Base-by-base conservation (phyloP, 1,140 invertebrate genomes). In the Drosophila nikananu region DNA sequence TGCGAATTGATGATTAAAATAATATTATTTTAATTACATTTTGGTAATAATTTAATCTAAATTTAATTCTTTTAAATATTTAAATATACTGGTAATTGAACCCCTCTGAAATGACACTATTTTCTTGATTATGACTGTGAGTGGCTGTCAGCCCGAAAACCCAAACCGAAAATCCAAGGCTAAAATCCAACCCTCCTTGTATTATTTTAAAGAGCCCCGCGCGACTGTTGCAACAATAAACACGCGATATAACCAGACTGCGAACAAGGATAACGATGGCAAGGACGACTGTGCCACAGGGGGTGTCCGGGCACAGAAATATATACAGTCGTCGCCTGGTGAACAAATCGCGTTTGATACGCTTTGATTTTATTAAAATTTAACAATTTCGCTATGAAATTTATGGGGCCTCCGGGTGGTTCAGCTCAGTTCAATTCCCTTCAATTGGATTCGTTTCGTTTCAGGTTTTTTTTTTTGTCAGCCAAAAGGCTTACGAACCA, bases 361-460 rank as follows among this genome's bases (percentile, higher is more conserved):
- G 84, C 84, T 90, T 89, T 89, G 84, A 89, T 89, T 89, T 89
- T 89, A 89, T 89, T 89, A 89, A 89, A 89, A 81, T 89, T 89
- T 89, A 89, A 90, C 86, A 84, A 89, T 90, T 81, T 84, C 78
- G 52, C 86, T 84, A 84, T 84, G 78, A 84, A 89, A 89, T 89
- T 89, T 89, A 89, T 89, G 84, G 79, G 68, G 66, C 77, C 70
- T 74, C 48, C 67, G 70, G 70, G 70, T 72, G 70, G 67, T 60
- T 73, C 52, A 37, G 21, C 46, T 67, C 44, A 12, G 23, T 64
- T 70, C 61, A 39, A 48, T 68, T 41, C 58, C 27, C n/a, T 72
- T 74, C 71, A 73, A 73, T 74, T 46, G 19, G 70, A 72, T 73
- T 72, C 70, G 54, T 71, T 73, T 42, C 44, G 65, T 17, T 37